Conservation (phyloP, 1,140 invertebrate species). For the Eriosoma lanigerum region DNA sequence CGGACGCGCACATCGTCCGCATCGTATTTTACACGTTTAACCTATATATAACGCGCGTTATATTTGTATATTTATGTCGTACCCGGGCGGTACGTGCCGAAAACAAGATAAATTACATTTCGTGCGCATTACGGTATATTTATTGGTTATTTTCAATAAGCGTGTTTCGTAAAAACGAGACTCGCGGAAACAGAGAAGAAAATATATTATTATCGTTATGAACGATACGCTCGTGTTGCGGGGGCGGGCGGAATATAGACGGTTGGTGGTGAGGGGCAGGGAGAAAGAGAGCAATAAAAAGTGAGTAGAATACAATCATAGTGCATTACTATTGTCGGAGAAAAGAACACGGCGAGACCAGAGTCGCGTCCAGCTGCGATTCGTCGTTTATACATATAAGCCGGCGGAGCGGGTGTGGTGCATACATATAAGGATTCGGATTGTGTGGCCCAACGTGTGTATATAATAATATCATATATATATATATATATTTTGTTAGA, state of each 20-base stretch:
- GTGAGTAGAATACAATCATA: constrained; percentile 23
- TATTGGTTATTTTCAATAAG: too few species aligned
- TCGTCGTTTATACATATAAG: not conserved
- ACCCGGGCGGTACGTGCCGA: not conserved
- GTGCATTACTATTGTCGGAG: constrained; percentile 6
- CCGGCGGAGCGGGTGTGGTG: constrained; percentile 14
- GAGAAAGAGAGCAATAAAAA: constrained; percentile 37
- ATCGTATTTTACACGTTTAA: too few species aligned
- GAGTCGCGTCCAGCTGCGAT: constrained; percentile 37
- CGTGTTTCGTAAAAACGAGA: not conserved
- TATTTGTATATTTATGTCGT: too few species aligned
- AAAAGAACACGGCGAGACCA: not conserved
- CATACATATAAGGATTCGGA: constrained; percentile 19
- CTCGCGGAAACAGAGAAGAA: too few species aligned
- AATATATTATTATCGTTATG: too few species aligned
- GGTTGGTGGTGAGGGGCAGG: too few species aligned
- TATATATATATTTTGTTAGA: too few species aligned
- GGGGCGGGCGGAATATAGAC: not conserved
- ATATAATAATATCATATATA: too few species aligned
- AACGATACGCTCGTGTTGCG: not conserved
- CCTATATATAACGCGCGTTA: too few species aligned
- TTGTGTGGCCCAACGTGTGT: constrained; percentile 17
- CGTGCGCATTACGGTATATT: not conserved
- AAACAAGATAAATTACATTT: not conserved
- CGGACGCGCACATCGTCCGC: too few species aligned